These are phyloP conservation scores for Lagorchestes hirsutus DNA, from an alignment of 2,797 vertebrate species.

Conservation along the genomic window DNA sequence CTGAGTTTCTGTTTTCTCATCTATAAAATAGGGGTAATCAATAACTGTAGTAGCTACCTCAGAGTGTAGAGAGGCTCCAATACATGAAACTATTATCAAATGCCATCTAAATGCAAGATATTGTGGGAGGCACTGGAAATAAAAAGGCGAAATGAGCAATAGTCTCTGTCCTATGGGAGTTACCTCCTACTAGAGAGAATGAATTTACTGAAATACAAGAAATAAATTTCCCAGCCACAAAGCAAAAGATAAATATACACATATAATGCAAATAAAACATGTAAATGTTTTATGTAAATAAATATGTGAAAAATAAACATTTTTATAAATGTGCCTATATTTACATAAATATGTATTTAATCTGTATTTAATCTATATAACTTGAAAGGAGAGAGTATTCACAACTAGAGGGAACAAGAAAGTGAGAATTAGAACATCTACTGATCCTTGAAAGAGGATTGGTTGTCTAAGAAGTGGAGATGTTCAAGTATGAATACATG, in stretches of 20 bases:
- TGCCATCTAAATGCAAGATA: neutral
- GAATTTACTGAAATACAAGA: neutral
- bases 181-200: neutral
- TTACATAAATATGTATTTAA: neutral
- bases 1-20: neutral
- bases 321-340: neutral
- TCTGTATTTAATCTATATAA: neutral
- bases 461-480: neutral
- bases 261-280: neutral
- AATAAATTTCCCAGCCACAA: neutral
- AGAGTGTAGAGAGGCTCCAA: neutral
- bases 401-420: neutral
- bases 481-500: neutral
- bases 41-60: neutral
- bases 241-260: neutral
- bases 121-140: neutral
- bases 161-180: neutral
- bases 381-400: neutral
- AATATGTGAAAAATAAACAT: neutral
- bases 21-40: neutral
- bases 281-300: neutral
- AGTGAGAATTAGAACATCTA: neutral
- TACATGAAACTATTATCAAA: neutral
- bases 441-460: neutral
- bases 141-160: neutral